Conservation (phyloP, 2,113 vertebrate species). For the Silurus glanis region DNA sequence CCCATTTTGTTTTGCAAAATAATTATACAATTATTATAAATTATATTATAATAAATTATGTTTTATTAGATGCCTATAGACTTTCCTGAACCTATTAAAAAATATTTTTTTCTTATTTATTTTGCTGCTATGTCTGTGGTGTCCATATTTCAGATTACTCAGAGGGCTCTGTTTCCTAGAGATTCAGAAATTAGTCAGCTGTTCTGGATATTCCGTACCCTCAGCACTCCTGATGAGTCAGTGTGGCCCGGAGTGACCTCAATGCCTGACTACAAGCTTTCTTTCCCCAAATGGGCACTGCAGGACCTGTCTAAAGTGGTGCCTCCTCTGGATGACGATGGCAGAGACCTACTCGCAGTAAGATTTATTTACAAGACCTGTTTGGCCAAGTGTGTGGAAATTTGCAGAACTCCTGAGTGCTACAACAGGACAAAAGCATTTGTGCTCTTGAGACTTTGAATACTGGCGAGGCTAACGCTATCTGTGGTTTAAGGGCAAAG, state of each 20-base stretch:
- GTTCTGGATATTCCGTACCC: constrained; percentile 91
- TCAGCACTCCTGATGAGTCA: constrained; percentile 88
- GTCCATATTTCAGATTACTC: constrained; percentile 75
- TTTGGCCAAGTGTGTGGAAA: neutral
- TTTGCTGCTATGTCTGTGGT: no score
- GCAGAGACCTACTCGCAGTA: constrained; percentile 85
- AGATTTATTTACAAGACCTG: constrained; percentile 58
- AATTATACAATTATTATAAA: no score
- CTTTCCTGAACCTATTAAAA: no score
- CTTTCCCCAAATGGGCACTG: constrained; percentile 90
- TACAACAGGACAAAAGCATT: no score
- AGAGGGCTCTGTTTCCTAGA: constrained; percentile 87
- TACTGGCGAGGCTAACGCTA: neutral
- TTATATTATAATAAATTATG: no score
- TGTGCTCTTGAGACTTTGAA: neutral
- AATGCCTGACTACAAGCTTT: constrained; percentile 94
- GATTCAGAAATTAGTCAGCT: constrained; percentile 94
- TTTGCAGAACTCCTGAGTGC: neutral
- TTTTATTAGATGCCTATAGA: no score
- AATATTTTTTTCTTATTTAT: no score
- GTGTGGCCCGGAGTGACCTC: constrained; percentile 90
- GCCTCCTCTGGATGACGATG: constrained; percentile 87
- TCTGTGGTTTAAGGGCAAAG: neutral
- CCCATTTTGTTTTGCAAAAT: no score
- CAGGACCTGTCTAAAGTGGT: constrained; percentile 91